Evolutionary conservation across 2,797 vertebrate species (phyloP).

Genomic region (Glyptemys insculpta): DNA sequence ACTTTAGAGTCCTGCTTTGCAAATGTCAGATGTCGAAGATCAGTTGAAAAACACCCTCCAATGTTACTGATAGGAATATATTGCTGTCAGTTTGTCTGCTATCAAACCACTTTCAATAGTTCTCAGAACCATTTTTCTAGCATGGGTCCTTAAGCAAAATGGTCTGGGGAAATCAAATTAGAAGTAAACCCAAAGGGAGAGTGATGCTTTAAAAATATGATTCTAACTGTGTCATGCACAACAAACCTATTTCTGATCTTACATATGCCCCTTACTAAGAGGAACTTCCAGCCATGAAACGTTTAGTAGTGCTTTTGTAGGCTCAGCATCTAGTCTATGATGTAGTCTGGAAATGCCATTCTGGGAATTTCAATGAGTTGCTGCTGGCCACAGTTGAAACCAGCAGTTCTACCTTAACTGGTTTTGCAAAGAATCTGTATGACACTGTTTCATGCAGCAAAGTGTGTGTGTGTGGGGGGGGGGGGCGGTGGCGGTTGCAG

Average conservation of each 20-base stretch:
- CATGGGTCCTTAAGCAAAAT: background rate
- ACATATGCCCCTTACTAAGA: background rate
- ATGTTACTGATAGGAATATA: background rate
- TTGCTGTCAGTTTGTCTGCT: background rate
- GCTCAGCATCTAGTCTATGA: background rate
- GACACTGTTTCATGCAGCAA: background rate
- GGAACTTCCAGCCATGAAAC: background rate
- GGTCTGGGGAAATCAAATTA: background rate
- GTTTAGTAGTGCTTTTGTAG: background rate
- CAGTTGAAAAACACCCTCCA: background rate
- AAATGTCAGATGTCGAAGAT: background rate
- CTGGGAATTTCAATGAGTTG: background rate
- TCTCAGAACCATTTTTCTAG: background rate
- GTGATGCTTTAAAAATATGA: background rate
- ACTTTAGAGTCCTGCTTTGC: background rate
- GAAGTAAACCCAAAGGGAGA: background rate
- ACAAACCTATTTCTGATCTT: constrained; percentile 6
- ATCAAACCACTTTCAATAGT: background rate
- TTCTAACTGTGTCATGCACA: background rate
- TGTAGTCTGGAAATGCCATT: background rate
- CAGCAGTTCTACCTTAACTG: background rate
- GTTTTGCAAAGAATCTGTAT: background rate
- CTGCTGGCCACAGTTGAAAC: background rate
- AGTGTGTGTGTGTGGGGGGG: accelerated
- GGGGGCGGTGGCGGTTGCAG: accelerated